Evolutionary conservation across 2,113 vertebrate species (phyloP).

Genomic region (Zosterops lateralis): DNA sequence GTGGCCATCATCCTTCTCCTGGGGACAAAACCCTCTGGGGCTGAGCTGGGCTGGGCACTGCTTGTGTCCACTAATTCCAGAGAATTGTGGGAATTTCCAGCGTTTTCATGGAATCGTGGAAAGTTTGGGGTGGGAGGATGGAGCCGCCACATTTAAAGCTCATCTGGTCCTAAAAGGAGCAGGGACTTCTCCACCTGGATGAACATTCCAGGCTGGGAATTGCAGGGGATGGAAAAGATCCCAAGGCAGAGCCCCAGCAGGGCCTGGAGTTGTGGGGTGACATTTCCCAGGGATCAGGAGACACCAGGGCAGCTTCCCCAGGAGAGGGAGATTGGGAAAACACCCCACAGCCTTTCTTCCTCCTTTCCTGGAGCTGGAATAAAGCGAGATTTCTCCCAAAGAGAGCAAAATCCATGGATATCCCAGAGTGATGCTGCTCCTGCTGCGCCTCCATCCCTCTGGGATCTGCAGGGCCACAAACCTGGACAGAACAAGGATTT

Average conservation of each 20-base stretch:
- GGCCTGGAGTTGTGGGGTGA: background rate
- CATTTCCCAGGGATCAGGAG: rapidly evolving
- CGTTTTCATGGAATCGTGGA: background rate
- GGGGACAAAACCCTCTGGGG: background rate
- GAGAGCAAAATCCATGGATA: rapidly evolving
- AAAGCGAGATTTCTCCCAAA: background rate
- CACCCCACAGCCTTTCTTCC: background rate
- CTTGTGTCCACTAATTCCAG: background rate
- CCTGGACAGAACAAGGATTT: background rate
- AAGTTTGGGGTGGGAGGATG: background rate
- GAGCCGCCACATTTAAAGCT: background rate
- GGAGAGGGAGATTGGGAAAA: rapidly evolving
- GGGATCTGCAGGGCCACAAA: background rate
- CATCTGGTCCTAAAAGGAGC: background rate
- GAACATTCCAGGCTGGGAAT: background rate
- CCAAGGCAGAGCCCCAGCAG: background rate
- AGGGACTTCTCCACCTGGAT: rapidly evolving
- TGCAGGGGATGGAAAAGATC: rapidly evolving
- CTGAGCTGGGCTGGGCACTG: background rate
- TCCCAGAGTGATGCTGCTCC: rapidly evolving
- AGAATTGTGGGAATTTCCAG: background rate
- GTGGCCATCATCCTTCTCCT: background rate
- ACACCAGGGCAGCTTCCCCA: background rate
- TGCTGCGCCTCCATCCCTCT: rapidly evolving
- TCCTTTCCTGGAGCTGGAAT: background rate